Conservation (phyloP, 1,140 invertebrate species). For the Eupristina koningsbergeri region DNA sequence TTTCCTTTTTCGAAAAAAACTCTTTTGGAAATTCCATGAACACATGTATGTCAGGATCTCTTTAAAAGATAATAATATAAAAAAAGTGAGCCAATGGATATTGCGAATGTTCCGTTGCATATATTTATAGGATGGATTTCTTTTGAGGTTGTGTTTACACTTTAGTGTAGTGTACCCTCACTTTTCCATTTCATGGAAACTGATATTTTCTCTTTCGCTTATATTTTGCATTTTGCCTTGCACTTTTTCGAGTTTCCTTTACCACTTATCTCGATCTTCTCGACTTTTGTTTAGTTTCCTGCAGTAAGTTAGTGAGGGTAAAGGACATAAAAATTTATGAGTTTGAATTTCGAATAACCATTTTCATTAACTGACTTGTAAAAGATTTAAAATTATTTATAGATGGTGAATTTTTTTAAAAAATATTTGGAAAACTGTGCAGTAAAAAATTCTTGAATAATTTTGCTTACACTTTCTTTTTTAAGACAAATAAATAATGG, state of each 20-base stretch:
- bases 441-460: neutral
- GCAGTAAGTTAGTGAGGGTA: no score
- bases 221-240: neutral
- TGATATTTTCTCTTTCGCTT: neutral
- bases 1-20: neutral
- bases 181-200: neutral
- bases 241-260: neutral
- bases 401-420: neutral
- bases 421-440: neutral
- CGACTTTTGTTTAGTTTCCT: neutral
- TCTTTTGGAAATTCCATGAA: neutral
- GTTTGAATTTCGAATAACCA: neutral
- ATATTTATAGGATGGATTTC: neutral
- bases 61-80: neutral
- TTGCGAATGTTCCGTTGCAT: neutral
- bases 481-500: neutral
- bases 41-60: neutral
- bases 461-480: neutral
- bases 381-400: slow-evolving; percentile 6
- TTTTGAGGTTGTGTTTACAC: neutral
- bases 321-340: no score
- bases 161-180: neutral
- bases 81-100: neutral
- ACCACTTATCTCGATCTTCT: neutral
- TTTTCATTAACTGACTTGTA: neutral